Evolutionary conservation across 1,140 invertebrate species (phyloP).

Genomic region (Dendrolimus kikuchii): DNA sequence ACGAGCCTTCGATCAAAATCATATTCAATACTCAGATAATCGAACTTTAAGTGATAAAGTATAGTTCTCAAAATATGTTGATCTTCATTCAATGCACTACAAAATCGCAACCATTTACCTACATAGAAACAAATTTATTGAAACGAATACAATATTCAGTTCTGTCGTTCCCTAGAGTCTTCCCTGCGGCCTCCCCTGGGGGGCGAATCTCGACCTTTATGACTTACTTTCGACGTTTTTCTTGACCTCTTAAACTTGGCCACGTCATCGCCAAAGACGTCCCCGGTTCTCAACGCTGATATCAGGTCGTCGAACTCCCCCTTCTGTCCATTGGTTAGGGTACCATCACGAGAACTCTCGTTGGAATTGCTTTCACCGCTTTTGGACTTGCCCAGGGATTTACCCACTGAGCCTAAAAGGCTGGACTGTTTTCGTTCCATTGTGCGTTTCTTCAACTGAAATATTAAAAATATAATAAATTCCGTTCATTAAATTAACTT

Average conservation of each 20-base stretch:
- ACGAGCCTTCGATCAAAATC: no score
- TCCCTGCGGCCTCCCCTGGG: conserved; percentile 77
- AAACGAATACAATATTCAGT: conserved; percentile 25
- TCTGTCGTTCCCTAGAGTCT: conserved; percentile 79
- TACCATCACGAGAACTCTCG: conserved; percentile 38
- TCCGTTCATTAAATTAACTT: no score
- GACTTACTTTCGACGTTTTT: conserved; percentile 75
- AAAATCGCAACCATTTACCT: no score
- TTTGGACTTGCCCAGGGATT: conserved; percentile 71
- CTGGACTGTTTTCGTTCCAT: conserved; percentile 88
- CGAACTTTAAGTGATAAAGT: no score
- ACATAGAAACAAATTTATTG: no score
- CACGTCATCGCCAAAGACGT: conserved; percentile 97
- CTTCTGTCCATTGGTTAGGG: conserved; percentile 73
- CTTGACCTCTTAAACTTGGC: conserved; percentile 90
- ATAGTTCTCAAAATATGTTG: no score
- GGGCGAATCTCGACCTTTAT: conserved; percentile 72
- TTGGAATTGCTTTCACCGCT: conserved; percentile 68
- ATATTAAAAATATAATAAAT: no score
- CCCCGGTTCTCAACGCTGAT: conserved; percentile 94
- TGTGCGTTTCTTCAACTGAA: conserved; percentile 86
- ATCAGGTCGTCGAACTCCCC: conserved; percentile 98
- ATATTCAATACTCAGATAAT: no score
- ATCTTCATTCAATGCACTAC: no score
- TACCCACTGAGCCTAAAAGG: conserved; percentile 75